Evolutionary conservation across 2,797 vertebrate genomes (phyloP).

Genomic region (Geotria australis): DNA sequence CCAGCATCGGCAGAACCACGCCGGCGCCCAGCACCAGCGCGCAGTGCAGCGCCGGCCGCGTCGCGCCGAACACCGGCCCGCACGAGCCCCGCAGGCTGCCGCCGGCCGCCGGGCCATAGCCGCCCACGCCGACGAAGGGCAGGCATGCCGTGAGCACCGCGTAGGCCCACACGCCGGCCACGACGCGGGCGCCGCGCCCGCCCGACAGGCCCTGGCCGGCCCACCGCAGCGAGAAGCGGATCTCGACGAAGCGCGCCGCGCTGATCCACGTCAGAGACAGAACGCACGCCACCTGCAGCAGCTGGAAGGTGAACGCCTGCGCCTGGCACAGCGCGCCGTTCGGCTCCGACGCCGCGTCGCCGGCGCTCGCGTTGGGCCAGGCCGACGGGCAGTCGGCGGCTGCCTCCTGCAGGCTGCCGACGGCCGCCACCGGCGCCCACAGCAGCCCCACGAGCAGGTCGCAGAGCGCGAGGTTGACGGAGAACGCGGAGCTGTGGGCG

Average conservation of each 20-base stretch:
- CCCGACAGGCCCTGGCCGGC: conserved; percentile 1
- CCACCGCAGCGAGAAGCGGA: conserved; percentile 15
- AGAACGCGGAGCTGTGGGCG: too few relatives aligned
- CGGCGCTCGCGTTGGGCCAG: too few relatives aligned
- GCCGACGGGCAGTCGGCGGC: too few relatives aligned
- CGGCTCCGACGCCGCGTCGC: too few relatives aligned
- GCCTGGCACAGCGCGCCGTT: conserved; percentile 11
- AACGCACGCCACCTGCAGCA: conserved; percentile 19
- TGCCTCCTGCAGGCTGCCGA: too few relatives aligned
- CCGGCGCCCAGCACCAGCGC: conserved; percentile 9
- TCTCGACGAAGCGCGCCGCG: conserved; percentile 15
- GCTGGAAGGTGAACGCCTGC: conserved; percentile 14
- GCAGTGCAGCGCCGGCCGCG: conserved; percentile 2
- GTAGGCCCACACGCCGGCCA: conserved; percentile 11
- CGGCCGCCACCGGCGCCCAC: too few relatives aligned
- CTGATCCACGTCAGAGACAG: conserved; percentile 18
- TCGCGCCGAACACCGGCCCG: conserved; percentile 3
- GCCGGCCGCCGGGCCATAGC: conserved; percentile 12
- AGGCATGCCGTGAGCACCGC: conserved; percentile 9
- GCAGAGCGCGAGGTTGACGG: too few relatives aligned
- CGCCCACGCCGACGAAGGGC: conserved; percentile 19
- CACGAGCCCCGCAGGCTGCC: conserved; percentile 13
- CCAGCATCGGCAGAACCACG: conserved; percentile 9
- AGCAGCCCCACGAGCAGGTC: too few relatives aligned
- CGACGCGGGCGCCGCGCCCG: too few relatives aligned